Evolutionary conservation across 2,113 vertebrate species (phyloP), one percentile per base, ranked within the genome.

Genomic region (Actenoides hombroni): DNA sequence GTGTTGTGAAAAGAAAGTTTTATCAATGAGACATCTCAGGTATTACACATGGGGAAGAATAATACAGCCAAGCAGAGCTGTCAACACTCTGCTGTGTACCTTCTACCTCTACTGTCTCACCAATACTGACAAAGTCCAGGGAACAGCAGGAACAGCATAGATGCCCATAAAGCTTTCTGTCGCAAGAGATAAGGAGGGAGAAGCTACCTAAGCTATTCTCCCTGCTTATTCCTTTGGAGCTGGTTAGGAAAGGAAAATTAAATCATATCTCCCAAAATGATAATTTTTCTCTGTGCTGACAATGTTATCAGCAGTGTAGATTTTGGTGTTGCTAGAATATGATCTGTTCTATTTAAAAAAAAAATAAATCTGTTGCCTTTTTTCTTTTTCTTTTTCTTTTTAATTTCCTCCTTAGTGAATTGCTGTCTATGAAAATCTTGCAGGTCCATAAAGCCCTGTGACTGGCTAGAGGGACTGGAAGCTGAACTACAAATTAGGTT

Each of bases 21-120:
- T 94, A 97, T 95, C 94, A 79, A 81, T 96, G 95, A 7, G 95
- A 96, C 95, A 95, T 88, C 70, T 13, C 83, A 93, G 94, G 80
- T 96, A 95, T 91, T 94, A 95, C 91, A 89, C 16, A 1, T 71
- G 44, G 70, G 29, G 40, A 61, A 84, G 95, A 92, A 94, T 76
- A 94, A 79, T 44, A 48, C 53, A 91, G 86, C 83, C 91, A 94
- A 94, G 95, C 88, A 95, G 73, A 93, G 57, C 88, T 96, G 94
- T 96, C 95, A 94, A 49, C 87, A 79, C 37, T 85, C 37, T 49
- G 57, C n/a, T 92, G 18, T 54, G 56, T 93, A 89, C 46, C 40
- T 94, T 95, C 88, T 49, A 83, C 85, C 63, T 93, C 60, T 57
- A 35, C 73, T 75, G 19, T 83, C 60, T 94, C 71, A 95, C 53